Conservation (phyloP, 2,113 vertebrate genomes). For the Leucopsar rothschildi region DNA sequence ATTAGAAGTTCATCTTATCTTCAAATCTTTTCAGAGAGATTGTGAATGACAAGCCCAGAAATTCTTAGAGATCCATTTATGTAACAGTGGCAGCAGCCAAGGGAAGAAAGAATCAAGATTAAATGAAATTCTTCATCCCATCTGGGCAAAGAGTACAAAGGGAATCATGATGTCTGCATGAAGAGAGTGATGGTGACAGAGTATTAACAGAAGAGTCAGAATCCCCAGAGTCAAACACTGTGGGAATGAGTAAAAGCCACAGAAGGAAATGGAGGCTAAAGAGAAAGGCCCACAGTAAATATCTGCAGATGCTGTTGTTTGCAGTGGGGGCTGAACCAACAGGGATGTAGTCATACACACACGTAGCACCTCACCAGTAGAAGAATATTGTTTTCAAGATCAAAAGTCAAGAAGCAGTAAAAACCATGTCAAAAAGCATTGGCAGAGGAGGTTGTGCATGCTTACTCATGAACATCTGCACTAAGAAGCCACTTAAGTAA, state of each 20-base stretch:
- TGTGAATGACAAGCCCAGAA: not conserved
- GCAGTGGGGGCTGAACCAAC: slow-evolving; percentile 14
- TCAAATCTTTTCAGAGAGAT: not conserved
- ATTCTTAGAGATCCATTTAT: not conserved
- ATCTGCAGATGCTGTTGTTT: slow-evolving; percentile 52
- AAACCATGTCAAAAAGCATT: slow-evolving; percentile 46
- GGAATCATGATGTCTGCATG: slow-evolving; percentile 28
- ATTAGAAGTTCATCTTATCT: not conserved
- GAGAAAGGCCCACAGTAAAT: slow-evolving; percentile 59
- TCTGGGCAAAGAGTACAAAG: slow-evolving; percentile 51
- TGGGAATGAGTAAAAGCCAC: slow-evolving; percentile 61
- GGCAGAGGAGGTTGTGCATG: not conserved
- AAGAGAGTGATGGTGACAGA: slow-evolving; percentile 40
- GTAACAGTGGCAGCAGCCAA: not conserved
- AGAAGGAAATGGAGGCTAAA: slow-evolving; percentile 62
- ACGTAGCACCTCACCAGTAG: slow-evolving; percentile 12
- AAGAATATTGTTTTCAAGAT: slow-evolving; percentile 51
- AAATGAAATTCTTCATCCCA: slow-evolving; percentile 16
- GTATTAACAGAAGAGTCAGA: slow-evolving; percentile 29
- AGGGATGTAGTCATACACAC: slow-evolving; percentile 13
- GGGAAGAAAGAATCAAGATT: slow-evolving; percentile 19
- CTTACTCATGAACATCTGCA: slow-evolving; percentile 42
- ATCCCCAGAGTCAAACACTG: slow-evolving; percentile 8
- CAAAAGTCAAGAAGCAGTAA: slow-evolving; percentile 68
- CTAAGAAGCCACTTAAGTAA: slow-evolving; percentile 40